These are phyloP conservation scores for Cerceris rybyensis DNA, from an alignment of 2,888 invertebrate genomes.

Conservation along the genomic window DNA sequence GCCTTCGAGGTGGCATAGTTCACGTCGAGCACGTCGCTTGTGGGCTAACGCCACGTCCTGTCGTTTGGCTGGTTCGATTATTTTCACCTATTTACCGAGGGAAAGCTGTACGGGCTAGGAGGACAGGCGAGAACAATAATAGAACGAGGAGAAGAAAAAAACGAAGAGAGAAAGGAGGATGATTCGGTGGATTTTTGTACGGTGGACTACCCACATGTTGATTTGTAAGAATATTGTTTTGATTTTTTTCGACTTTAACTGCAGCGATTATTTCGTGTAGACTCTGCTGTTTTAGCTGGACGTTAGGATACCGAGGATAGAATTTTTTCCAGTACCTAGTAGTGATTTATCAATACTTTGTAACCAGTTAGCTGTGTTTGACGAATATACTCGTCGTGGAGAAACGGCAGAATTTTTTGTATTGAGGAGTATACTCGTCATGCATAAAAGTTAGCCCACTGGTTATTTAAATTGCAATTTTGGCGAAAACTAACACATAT, in stretches of 20 bases:
- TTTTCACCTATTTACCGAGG: slow-evolving; percentile 65
- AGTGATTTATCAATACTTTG: too few relatives aligned
- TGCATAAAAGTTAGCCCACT: too few relatives aligned
- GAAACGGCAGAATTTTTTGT: too few relatives aligned
- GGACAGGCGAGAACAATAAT: slow-evolving; percentile 13
- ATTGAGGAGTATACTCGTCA: too few relatives aligned
- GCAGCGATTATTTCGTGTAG: too few relatives aligned
- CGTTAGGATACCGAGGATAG: too few relatives aligned
- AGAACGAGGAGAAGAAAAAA: slow-evolving; percentile 19
- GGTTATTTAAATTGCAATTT: too few relatives aligned
- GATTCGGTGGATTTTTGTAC: slow-evolving; percentile 2
- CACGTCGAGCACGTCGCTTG: slow-evolving; percentile 21
- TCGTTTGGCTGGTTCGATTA: slow-evolving; percentile 60
- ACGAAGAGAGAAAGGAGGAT: slow-evolving; percentile 1
- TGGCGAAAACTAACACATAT: too few relatives aligned
- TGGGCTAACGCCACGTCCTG: slow-evolving; percentile 34
- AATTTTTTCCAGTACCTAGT: too few relatives aligned
- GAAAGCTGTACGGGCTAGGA: slow-evolving; percentile 33
- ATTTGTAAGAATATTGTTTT: slow-evolving; percentile 8
- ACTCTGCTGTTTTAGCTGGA: too few relatives aligned
- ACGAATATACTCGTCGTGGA: too few relatives aligned
- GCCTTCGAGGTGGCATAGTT: not conserved
- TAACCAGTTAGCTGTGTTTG: too few relatives aligned
- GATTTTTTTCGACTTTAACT: not conserved
- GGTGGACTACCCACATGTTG: slow-evolving; percentile 28